Conservation (phyloP, 2,888 invertebrate genomes). For the Dasypolia templi region DNA sequence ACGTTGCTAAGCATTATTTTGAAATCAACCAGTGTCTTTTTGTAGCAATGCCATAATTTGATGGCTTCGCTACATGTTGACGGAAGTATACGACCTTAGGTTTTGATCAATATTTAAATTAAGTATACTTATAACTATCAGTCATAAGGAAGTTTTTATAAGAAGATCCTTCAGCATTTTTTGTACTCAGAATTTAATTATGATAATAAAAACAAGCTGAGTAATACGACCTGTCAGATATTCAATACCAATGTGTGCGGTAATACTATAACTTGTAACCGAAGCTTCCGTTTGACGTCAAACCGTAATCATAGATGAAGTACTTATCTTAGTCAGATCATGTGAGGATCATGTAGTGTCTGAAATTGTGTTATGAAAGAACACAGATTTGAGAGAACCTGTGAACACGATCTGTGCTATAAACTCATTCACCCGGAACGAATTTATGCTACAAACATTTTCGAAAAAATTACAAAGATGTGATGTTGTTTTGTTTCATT, state of each 20-base stretch:
- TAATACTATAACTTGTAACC: conserved; percentile 34
- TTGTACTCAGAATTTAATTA: conserved; percentile 21
- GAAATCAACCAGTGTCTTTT: conserved; percentile 57
- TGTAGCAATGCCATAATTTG: neutral
- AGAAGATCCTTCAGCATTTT: neutral
- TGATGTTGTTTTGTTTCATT: neutral
- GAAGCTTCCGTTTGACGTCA: conserved; percentile 52
- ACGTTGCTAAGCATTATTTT: conserved; percentile 4
- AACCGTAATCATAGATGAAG: conserved; percentile 9
- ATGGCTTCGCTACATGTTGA: neutral
- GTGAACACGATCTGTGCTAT: too few relatives aligned
- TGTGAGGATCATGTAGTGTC: neutral
- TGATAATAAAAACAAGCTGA: conserved; percentile 21
- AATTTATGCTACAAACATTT: too few relatives aligned
- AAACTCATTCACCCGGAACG: too few relatives aligned
- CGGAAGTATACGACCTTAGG: neutral
- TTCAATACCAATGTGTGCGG: neutral
- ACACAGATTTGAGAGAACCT: too few relatives aligned
- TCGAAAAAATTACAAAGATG: too few relatives aligned
- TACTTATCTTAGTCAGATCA: neutral
- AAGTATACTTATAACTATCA: neutral
- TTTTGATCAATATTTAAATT: neutral
- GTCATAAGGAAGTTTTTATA: neutral
- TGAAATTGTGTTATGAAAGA: too few relatives aligned
- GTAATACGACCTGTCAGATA: conserved; percentile 9